These are phyloP conservation scores for Macropus fuliginosus DNA, from an alignment of 2,797 vertebrate genomes.

Conservation along the genomic window DNA sequence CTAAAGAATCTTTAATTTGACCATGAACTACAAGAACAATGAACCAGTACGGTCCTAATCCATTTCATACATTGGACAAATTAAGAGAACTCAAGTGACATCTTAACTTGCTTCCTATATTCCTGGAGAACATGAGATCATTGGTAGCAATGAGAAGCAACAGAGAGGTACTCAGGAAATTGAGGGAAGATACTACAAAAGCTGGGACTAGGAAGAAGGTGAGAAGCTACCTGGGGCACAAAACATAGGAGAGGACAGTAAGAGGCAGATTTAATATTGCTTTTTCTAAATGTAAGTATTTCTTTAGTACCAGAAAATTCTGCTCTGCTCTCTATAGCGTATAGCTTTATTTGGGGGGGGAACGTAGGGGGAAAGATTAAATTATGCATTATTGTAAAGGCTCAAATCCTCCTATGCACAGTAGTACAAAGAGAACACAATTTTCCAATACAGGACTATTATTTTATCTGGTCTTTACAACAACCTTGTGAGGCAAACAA, in stretches of 20 bases:
- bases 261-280: not conserved
- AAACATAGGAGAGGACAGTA: not conserved
- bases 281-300: not conserved
- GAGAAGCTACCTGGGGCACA: not conserved
- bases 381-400: not conserved
- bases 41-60: not conserved
- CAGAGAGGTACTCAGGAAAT: not conserved
- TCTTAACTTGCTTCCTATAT: not conserved
- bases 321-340: not conserved
- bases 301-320: not conserved
- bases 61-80: not conserved
- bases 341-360: not conserved
- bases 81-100: not conserved
- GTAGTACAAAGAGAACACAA: not conserved
- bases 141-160: not conserved
- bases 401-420: not conserved
- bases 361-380: not conserved
- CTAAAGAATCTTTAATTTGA: not conserved
- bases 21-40: not conserved
- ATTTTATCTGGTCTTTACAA: not conserved
- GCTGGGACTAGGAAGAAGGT: not conserved
- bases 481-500: not conserved
- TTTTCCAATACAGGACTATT: not conserved
- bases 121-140: not conserved
- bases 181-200: not conserved